Conservation (phyloP, 2,113 vertebrate species). For the Chamaetylas fuelleborni region DNA sequence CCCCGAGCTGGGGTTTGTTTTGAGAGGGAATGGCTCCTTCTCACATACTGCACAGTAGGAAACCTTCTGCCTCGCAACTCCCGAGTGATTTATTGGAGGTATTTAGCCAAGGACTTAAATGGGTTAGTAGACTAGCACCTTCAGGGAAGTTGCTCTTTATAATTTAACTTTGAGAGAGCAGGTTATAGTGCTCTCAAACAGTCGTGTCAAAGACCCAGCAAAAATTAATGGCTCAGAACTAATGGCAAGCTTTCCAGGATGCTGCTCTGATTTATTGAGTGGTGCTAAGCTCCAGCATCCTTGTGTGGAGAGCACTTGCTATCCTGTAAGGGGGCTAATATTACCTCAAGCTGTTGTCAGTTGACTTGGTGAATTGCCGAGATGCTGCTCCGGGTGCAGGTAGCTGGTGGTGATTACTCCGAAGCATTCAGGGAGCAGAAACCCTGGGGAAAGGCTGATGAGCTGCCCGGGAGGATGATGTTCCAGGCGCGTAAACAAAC, state of each 20-base stretch:
- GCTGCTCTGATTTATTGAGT: constrained; percentile 79
- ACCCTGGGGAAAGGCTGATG: constrained; percentile 74
- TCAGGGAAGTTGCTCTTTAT: constrained; percentile 66
- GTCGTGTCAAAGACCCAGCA: constrained; percentile 67
- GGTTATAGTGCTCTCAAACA: constrained; percentile 66
- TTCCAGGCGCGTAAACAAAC: constrained; percentile 69
- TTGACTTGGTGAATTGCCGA: constrained; percentile 77
- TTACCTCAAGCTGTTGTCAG: constrained; percentile 79
- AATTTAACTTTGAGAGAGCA: constrained; percentile 69
- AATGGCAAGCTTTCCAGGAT: constrained; percentile 74
- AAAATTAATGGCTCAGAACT: constrained; percentile 78
- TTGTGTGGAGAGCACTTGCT: constrained; percentile 76
- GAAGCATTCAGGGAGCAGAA: constrained; percentile 74
- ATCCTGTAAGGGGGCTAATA: constrained; percentile 75
- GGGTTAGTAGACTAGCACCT: constrained; percentile 42
- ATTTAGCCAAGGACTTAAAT: constrained; percentile 50
- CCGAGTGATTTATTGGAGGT: constrained; percentile 46
- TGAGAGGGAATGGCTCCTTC: neutral
- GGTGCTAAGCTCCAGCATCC: constrained; percentile 67
- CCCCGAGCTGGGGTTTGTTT: constrained; percentile 1
- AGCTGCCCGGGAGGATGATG: constrained; percentile 66
- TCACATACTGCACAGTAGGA: neutral
- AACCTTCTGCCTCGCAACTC: constrained; percentile 9
- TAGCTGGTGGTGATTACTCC: constrained; percentile 78
- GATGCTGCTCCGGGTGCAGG: constrained; percentile 65